These are phyloP conservation scores for Denticeps clupeoides DNA, from an alignment of 2,797 vertebrate species.

Conservation along the genomic window DNA sequence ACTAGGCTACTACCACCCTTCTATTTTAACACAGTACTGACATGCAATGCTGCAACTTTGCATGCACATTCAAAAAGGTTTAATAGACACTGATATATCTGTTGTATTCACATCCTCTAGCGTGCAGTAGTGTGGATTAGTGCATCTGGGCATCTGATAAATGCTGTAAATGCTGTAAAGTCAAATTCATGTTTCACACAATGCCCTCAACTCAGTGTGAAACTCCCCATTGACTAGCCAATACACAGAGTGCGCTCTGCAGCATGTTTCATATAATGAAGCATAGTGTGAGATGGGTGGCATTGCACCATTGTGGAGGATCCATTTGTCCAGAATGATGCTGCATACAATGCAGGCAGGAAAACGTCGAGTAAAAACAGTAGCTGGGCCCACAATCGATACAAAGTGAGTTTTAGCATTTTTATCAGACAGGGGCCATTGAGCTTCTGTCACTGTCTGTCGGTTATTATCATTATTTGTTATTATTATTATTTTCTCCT, in stretches of 20 bases:
- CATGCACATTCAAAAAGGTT: no score
- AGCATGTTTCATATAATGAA: constrained; percentile 9
- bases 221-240: not conserved
- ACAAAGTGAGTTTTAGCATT: constrained; percentile 43
- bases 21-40: no score
- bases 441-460: constrained; percentile 39
- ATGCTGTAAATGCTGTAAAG: no score
- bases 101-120: no score
- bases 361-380: not conserved
- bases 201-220: no score
- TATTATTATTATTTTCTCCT: constrained; percentile 48
- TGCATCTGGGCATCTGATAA: no score
- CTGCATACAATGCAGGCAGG: constrained; percentile 6
- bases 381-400: constrained; percentile 38
- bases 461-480: constrained; percentile 47
- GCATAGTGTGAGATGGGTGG: not conserved
- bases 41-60: no score
- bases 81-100: no score
- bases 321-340: constrained; percentile 8
- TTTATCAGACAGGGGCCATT: constrained; percentile 40
- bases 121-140: no score
- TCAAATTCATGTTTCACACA: no score
- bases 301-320: constrained; percentile 2
- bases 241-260: not conserved
- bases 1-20: no score